These are phyloP conservation scores for Numenius arquata DNA, from an alignment of 2,113 vertebrate species.

Conservation along the genomic window DNA sequence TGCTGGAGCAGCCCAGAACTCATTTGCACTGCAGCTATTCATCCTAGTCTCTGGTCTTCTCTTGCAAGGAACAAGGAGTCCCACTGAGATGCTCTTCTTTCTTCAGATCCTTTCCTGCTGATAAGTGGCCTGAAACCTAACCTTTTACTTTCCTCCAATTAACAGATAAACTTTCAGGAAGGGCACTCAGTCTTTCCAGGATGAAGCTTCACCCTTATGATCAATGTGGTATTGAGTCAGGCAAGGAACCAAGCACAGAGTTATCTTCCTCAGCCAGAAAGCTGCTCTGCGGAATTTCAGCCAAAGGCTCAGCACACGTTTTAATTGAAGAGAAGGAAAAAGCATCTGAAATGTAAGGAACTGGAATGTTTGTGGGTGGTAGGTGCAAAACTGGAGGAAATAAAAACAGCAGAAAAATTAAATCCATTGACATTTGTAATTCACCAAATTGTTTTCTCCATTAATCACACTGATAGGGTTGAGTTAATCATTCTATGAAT, in stretches of 20 bases:
- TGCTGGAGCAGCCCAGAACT: neutral
- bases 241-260: conserved; percentile 2
- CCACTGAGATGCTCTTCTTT: conserved; percentile 4
- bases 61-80: neutral
- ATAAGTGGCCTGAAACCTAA: neutral
- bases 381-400: conserved; percentile 43
- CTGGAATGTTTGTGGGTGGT: conserved; percentile 9
- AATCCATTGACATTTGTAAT: conserved; percentile 1
- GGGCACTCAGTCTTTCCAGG: neutral
- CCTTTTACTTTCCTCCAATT: neutral
- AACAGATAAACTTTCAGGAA: conserved; percentile 29
- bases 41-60: neutral
- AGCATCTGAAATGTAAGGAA: neutral
- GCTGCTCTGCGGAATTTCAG: neutral
- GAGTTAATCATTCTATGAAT: conserved; percentile 15
- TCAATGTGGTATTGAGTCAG: conserved; percentile 7
- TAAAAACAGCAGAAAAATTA: conserved; percentile 15
- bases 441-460: conserved; percentile 15
- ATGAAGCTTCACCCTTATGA: neutral
- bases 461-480: conserved; percentile 20
- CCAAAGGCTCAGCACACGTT: conserved; percentile 19
- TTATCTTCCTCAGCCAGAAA: conserved; percentile 32
- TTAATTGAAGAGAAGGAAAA: conserved; percentile 20
- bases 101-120: neutral
- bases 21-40: neutral